Evolutionary conservation across 2,888 invertebrate species (phyloP), one percentile per base, ranked within the genome.

Genomic region (Onchidella celtica): DNA sequence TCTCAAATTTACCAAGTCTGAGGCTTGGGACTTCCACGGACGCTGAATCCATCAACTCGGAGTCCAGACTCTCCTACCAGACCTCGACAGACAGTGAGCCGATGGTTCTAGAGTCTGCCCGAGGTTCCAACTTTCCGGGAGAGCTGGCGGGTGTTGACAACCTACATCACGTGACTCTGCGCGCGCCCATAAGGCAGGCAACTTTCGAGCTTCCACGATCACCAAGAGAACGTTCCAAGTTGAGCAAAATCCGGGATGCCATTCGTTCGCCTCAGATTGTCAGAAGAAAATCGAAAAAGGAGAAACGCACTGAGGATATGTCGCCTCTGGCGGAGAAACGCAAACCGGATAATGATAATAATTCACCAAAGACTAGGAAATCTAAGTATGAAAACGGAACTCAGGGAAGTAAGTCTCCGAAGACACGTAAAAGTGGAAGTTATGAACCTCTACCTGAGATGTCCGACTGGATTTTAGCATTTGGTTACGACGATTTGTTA

Each of bases 61-160:
- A 79, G 29, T 61, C 69, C n/a, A 55, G 57, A 32, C n/a, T 47
- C 11, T 70, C 61, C 70, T 70, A 70, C 57, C 79, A 72, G 34
- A 79, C 63, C 0, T 79, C 79, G 4, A 79, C 79, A 1, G 79
- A 79, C 73, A 79, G 73, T 36, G 79, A 72, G 11, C 11, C 63
- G 0, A 21, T 63, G 1, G 2, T 61, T 0, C 63, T 80, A 17
- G 80, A 73, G 63, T 80, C 66, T n/a, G 73, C 80, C 1, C 55
- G 80, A 6, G 74, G 80, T 17, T 73, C 80, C 38, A 72, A 79
- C 34, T 79, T 79, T 17, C 72, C 79, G 6, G 79, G 79, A 6
- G 79, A 79, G 24, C 65, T 79, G 2, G 79, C 79, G 3, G 79
- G 79, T 0, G 73, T 79, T 14, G 79, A 79, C 17, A 72, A 73